Evolutionary conservation across 2,797 vertebrate genomes (phyloP).

Genomic region (Lophius americanus): DNA sequence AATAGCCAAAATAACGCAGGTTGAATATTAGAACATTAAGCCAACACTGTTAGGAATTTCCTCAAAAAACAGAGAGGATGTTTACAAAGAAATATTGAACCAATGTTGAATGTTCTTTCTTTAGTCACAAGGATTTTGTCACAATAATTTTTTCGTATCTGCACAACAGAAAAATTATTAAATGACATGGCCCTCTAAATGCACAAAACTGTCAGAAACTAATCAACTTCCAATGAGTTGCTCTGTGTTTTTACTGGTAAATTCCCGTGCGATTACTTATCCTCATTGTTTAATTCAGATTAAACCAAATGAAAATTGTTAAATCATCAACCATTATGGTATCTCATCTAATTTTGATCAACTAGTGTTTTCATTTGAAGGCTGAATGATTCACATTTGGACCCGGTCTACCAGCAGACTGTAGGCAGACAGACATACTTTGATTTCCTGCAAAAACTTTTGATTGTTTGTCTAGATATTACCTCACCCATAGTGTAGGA

Average conservation of each 20-base stretch:
- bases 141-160: constrained; percentile 3
- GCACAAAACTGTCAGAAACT: constrained; percentile 5
- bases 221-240: not conserved
- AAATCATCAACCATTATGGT: not conserved
- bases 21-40: constrained; percentile 33
- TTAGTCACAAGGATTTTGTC: not conserved
- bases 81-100: constrained; percentile 1
- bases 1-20: constrained; percentile 50
- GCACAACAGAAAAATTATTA: constrained; percentile 18
- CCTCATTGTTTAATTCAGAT: not conserved
- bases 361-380: not conserved
- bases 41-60: constrained; percentile 13
- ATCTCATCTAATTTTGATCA: constrained; percentile 4
- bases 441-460: constrained; percentile 34
- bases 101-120: constrained; percentile 1
- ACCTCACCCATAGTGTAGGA: constrained; percentile 46
- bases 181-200: constrained; percentile 7
- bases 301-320: constrained; percentile 11
- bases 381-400: constrained; percentile 10
- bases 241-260: constrained; percentile 1
- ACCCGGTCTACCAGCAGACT: constrained; percentile 29
- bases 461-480: constrained; percentile 43
- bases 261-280: constrained; percentile 16
- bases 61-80: constrained; percentile 12
- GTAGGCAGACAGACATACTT: constrained; percentile 41